phyloP scores from a whole-genome alignment of 1,140 invertebrate genomes.

The Leptinotarsa defecta region DNA sequence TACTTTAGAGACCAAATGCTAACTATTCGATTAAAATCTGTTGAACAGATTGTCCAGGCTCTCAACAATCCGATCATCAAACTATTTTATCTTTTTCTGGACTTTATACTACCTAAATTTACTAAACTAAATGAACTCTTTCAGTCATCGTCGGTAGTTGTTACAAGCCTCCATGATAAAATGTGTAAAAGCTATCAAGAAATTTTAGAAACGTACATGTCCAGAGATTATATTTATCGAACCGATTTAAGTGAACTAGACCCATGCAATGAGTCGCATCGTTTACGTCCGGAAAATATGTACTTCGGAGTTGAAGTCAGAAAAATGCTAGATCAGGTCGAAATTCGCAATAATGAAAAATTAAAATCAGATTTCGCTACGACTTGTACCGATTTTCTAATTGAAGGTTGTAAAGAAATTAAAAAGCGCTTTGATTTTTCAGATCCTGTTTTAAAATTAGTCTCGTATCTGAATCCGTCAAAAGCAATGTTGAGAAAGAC shows the following conservation, averaged over 20 bases:
- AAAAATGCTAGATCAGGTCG: no score
- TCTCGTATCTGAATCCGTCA: not conserved
- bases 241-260: not conserved
- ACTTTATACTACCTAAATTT: slow-evolving; percentile 27
- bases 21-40: slow-evolving; percentile 5
- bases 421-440: slow-evolving; percentile 14
- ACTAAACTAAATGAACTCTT: slow-evolving; percentile 21
- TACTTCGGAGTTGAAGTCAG: not conserved
- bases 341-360: no score
- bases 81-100: slow-evolving; percentile 25
- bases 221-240: not conserved
- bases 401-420: slow-evolving; percentile 4
- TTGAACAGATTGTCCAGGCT: slow-evolving; percentile 20
- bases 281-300: not conserved
- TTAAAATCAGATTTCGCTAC: no score
- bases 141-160: not conserved
- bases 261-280: not conserved
- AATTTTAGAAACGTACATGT: slow-evolving; percentile 1
- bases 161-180: no score
- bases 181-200: not conserved
- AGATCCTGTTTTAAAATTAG: not conserved
- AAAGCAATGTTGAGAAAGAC: not conserved
- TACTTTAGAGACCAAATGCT: slow-evolving; percentile 23
- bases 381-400: no score
- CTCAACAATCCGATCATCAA: slow-evolving; percentile 23